Percentiles rank a stretch among this genome's conserved stretches.
phyloP scores from a whole-genome alignment of 2,888 invertebrate species.

The Rambutsinella grinnellia region DNA sequence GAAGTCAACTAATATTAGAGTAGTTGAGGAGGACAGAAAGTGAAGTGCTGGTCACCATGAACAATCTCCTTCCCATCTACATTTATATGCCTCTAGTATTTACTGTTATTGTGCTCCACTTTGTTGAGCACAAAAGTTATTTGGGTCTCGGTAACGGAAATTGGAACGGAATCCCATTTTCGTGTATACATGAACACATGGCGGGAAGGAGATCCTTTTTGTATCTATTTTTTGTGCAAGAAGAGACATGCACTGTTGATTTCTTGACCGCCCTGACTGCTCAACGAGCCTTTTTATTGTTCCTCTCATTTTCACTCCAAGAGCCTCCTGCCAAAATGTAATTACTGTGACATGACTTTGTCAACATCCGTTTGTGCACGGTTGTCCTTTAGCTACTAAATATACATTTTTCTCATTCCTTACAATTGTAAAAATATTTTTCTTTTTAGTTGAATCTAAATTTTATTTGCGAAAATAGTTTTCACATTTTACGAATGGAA shows the following conservation, averaged over 20 bases:
- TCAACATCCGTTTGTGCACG: background rate
- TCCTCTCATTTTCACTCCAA: background rate
- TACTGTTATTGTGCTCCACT: background rate
- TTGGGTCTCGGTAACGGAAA: constrained; percentile 1
- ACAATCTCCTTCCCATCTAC: background rate
- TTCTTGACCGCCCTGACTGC: constrained; percentile 20
- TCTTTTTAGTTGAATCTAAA: too few relatives aligned
- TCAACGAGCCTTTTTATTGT: background rate
- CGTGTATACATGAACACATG: background rate
- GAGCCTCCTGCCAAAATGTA: background rate
- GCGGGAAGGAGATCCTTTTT: background rate
- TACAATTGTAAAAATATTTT: background rate
- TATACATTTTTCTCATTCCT: background rate
- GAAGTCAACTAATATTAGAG: background rate
- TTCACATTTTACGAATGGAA: background rate
- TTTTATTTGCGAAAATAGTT: background rate
- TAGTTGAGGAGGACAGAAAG: background rate
- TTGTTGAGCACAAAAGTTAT: background rate
- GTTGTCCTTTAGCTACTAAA: background rate
- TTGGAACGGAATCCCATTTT: background rate
- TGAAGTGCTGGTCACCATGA: background rate
- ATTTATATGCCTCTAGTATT: background rate
- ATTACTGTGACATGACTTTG: background rate
- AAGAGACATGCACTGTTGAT: constrained; percentile 24
- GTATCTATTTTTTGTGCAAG: background rate